Conservation (phyloP, 2,797 vertebrate species). For the Cyprinella venusta region DNA sequence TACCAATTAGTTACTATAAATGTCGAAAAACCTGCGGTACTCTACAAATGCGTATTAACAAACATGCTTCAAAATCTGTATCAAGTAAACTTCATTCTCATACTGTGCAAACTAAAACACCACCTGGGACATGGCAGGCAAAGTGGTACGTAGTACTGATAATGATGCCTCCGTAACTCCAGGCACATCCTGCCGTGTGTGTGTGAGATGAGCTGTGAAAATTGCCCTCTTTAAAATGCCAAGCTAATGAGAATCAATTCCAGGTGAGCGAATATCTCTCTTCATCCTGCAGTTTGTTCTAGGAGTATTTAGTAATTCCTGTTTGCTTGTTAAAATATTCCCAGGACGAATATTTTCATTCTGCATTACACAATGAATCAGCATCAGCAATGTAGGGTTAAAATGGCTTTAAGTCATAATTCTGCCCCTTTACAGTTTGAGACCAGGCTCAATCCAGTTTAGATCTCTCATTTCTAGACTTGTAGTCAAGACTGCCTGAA, state of each 20-base stretch:
- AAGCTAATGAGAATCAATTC: neutral
- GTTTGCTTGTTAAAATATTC: neutral
- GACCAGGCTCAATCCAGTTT: neutral
- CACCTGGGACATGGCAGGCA: conserved; percentile 21
- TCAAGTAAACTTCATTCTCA: neutral
- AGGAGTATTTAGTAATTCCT: neutral
- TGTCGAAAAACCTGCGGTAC: neutral
- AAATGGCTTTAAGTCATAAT: neutral
- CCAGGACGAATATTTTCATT: neutral
- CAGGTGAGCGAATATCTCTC: neutral
- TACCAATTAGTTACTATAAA: conserved; percentile 2
- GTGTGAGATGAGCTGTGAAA: neutral
- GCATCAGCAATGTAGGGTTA: neutral
- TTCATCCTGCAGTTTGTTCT: neutral
- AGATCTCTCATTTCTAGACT: neutral
- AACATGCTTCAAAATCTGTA: conserved; percentile 28
- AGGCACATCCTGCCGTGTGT: conserved; percentile 8
- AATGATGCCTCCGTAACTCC: neutral
- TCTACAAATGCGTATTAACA: conserved; percentile 20
- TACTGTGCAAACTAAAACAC: conserved; percentile 24
- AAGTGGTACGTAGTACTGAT: conserved; percentile 13
- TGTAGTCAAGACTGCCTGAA: too few relatives aligned
- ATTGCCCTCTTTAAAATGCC: neutral
- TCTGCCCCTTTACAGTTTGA: neutral
- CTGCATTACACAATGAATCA: neutral